Conservation (phyloP, 2,113 vertebrate species). For the Pimephales promelas region DNA sequence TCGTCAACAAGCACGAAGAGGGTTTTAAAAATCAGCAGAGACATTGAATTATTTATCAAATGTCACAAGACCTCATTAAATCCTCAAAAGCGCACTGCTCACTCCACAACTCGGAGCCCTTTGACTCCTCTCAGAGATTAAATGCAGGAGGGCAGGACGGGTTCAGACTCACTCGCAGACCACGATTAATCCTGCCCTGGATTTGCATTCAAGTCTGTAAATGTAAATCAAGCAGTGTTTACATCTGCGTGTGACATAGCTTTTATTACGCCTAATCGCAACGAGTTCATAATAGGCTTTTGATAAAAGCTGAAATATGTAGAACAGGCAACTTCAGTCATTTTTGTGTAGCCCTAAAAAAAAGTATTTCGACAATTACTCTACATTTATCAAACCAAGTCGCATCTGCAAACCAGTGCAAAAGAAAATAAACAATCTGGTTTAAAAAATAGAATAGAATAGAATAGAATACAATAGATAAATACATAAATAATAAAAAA, state of each 20-base stretch:
- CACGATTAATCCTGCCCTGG: constrained; percentile 31
- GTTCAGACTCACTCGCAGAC: constrained; percentile 31
- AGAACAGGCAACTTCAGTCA: not conserved
- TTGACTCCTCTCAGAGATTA: constrained; percentile 44
- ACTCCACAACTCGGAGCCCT: constrained; percentile 33
- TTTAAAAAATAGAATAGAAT: not conserved
- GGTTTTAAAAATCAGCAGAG: constrained; percentile 65
- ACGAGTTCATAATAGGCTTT: not conserved
- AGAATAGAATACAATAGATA: not conserved
- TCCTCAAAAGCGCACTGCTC: constrained; percentile 41
- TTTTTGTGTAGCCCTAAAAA: not conserved
- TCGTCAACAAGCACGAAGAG: constrained; percentile 59
- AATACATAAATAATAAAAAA: not conserved
- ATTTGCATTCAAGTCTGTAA: constrained; percentile 29
- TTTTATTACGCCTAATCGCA: not conserved
- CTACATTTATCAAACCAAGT: not conserved
- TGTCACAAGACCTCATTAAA: constrained; percentile 63
- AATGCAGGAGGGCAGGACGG: constrained; percentile 42
- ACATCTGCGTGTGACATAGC: not conserved
- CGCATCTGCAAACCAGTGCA: not conserved
- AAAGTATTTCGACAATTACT: not conserved
- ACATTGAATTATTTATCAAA: constrained; percentile 74
- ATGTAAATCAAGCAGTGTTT: not conserved
- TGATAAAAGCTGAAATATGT: not conserved
- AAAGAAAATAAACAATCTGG: too few species aligned